Percentiles rank a stretch among this genome's conserved stretches.
Conservation (phyloP, 2,888 invertebrate species). For the Cylindroiulus punctatus region DNA sequence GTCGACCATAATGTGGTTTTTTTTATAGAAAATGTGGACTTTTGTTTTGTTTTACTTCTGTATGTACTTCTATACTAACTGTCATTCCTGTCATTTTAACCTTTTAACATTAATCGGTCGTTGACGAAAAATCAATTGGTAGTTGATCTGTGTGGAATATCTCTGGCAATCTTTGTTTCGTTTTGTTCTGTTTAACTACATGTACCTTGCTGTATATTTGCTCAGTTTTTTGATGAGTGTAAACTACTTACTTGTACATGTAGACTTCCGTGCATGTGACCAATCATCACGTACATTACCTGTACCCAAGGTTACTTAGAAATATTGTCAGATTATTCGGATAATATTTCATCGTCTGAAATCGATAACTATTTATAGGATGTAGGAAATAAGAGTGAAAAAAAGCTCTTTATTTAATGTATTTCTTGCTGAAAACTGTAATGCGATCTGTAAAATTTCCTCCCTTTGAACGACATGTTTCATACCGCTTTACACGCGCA, state of each 20-base stretch:
- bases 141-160: background rate
- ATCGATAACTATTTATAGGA: slow-evolving; percentile 2
- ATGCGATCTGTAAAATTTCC: background rate
- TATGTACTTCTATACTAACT: background rate
- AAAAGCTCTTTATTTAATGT: slow-evolving; percentile 29
- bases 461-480: background rate
- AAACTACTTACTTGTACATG: too few relatives aligned
- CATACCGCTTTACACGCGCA: slow-evolving; percentile 4
- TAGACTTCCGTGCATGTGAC: background rate
- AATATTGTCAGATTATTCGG: background rate
- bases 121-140: too few relatives aligned
- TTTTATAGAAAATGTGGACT: background rate
- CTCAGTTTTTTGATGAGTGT: background rate
- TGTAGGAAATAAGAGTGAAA: background rate
- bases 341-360: background rate
- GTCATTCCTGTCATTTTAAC: background rate
- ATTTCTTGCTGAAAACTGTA: background rate
- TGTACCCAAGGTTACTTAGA: background rate
- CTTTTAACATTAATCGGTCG: background rate
- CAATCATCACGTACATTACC: background rate
- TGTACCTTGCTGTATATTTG: background rate
- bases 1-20: too few relatives aligned
- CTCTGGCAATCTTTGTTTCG: background rate
- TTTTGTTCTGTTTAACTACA: too few relatives aligned
- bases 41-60: background rate